Percentiles rank a stretch among this genome's conserved stretches.
Evolutionary conservation across 2,888 invertebrate genomes (phyloP).

Genomic region (Mesoligia furuncula): DNA sequence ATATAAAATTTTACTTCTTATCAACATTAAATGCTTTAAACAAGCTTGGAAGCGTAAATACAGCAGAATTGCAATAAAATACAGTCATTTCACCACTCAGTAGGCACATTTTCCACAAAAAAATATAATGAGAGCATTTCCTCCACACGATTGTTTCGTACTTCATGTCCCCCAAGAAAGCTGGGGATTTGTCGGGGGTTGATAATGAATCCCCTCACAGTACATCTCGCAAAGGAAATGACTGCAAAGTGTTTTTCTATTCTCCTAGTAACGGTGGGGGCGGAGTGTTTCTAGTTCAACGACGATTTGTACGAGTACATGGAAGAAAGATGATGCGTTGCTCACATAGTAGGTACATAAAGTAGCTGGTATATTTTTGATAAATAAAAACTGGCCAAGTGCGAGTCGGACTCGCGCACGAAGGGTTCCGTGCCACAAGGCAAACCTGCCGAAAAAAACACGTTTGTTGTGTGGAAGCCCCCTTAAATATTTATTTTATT

Average conservation of each 20-base stretch:
- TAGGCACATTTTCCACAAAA: conserved; percentile 46
- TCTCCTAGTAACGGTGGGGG: conserved; percentile 76
- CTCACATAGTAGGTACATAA: background rate
- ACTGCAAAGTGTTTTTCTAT: conserved; percentile 89
- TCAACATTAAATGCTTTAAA: background rate
- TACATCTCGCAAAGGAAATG: conserved; percentile 88
- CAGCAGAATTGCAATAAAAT: conserved; percentile 17
- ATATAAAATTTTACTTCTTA: background rate
- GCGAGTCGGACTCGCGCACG: no score
- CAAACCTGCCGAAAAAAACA: no score
- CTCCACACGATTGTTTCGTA: conserved; percentile 63
- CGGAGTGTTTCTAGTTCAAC: conserved; percentile 67
- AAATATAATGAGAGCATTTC: conserved; percentile 63
- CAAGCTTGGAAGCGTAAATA: background rate
- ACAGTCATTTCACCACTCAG: conserved; percentile 35
- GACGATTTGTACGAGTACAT: conserved; percentile 60
- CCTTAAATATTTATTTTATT: no score
- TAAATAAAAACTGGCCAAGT: no score
- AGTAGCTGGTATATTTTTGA: background rate
- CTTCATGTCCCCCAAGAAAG: conserved; percentile 75
- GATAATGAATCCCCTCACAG: conserved; percentile 87
- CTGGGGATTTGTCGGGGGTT: conserved; percentile 86
- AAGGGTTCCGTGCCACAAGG: no score
- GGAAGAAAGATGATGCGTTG: conserved; percentile 12
- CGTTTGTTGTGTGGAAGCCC: no score